Conservation (phyloP, 2,888 invertebrate species). For the Chaetoderma sp. region DNA sequence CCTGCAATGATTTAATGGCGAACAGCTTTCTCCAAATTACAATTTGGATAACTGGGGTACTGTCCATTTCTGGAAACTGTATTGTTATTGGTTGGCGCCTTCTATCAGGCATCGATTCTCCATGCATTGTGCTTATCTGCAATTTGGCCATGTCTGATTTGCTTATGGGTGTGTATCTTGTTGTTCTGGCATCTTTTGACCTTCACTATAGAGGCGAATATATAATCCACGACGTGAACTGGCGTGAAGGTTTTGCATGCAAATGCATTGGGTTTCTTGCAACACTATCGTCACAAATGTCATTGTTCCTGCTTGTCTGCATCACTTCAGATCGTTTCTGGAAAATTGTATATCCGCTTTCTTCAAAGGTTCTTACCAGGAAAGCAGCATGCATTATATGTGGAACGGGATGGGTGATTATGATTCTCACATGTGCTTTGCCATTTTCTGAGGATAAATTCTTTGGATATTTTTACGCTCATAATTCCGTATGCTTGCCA, state of each 20-base stretch:
- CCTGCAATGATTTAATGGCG: constrained; percentile 41
- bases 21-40: constrained; percentile 62
- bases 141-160: constrained; percentile 77
- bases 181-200: constrained; percentile 75
- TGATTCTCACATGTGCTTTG: neutral
- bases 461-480: neutral
- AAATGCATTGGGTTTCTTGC: constrained; percentile 73
- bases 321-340: constrained; percentile 46
- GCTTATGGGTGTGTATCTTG: constrained; percentile 76
- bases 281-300: constrained; percentile 43
- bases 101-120: constrained; percentile 39
- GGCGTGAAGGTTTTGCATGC: constrained; percentile 75
- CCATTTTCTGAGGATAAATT: neutral
- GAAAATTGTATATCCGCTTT: constrained; percentile 41
- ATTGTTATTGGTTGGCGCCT: constrained; percentile 61
- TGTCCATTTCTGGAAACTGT: constrained; percentile 75
- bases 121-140: constrained; percentile 73
- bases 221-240: constrained; percentile 73
- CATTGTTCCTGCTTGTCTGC: constrained; percentile 40
- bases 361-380: neutral
- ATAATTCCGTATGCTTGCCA: constrained; percentile 3
- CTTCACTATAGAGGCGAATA: constrained; percentile 73
- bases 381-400: neutral
- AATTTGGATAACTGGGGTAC: constrained; percentile 76
- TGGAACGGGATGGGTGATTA: neutral